Conservation (phyloP, 2,113 vertebrate species). For the Aphelocoma coerulescens region DNA sequence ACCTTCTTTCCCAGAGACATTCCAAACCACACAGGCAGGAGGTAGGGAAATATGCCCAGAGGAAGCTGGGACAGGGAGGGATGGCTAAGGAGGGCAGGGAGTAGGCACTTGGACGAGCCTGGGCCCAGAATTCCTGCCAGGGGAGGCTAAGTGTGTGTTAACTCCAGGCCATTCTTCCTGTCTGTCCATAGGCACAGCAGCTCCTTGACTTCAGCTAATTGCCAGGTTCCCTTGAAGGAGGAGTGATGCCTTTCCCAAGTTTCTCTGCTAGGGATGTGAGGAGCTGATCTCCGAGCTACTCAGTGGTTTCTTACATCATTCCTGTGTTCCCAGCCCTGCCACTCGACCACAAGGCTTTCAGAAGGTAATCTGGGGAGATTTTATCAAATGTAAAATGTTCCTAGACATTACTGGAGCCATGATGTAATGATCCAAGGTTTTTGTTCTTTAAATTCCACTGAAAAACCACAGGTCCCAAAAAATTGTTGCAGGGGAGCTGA, state of each 20-base stretch:
- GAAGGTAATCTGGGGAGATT: conserved; percentile 49
- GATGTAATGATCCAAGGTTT: conserved; percentile 46
- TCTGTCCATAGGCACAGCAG: background rate
- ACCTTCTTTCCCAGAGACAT: background rate
- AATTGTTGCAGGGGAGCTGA: background rate
- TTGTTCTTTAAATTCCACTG: conserved; percentile 45
- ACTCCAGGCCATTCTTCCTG: background rate
- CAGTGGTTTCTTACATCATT: conserved; percentile 45
- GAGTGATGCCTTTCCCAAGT: background rate
- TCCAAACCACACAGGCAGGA: background rate
- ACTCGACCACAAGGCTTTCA: conserved; percentile 39
- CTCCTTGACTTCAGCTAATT: background rate
- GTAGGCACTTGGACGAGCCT: background rate
- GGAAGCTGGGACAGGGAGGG: background rate
- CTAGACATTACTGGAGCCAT: conserved; percentile 40
- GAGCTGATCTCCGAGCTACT: background rate
- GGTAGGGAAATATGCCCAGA: background rate
- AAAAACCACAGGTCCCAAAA: conserved; percentile 38
- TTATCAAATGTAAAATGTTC: conserved; percentile 46
- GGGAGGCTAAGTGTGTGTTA: background rate
- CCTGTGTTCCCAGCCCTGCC: background rate
- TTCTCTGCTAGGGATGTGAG: background rate
- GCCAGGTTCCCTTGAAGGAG: background rate
- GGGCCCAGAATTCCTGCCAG: background rate
- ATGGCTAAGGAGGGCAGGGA: background rate